Conservation (phyloP, 2,113 vertebrate genomes). For the Serinus canaria region DNA sequence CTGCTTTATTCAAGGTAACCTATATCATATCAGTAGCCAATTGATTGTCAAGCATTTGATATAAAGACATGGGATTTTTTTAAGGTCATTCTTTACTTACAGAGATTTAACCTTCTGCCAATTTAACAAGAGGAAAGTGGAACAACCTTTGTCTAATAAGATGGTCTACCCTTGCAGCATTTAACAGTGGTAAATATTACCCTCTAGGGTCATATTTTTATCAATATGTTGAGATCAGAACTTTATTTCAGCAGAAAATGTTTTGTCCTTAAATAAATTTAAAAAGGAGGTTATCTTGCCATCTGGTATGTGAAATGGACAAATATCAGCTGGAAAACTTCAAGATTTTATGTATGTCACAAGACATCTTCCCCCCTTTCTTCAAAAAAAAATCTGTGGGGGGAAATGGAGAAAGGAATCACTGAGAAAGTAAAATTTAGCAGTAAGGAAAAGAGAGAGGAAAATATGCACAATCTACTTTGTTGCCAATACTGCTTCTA, state of each 20-base stretch:
- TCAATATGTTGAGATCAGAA: not conserved
- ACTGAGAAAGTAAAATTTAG: not conserved
- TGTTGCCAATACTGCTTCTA: not conserved
- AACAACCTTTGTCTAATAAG: not conserved
- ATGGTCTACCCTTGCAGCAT: not conserved
- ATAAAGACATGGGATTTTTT: not conserved
- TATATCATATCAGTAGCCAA: not conserved
- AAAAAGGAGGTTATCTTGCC: not conserved
- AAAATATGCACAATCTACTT: not conserved
- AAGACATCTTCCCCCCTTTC: rapidly evolving
- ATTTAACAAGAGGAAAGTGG: not conserved
- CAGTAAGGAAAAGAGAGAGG: not conserved
- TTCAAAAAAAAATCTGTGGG: not conserved
- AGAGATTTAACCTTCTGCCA: constrained; percentile 23
- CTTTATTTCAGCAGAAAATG: not conserved
- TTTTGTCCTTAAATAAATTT: not conserved
- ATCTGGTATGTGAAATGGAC: not conserved
- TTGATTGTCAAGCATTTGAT: constrained; percentile 8
- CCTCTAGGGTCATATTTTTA: not conserved
- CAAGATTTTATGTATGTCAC: not conserved
- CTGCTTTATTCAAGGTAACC: not conserved
- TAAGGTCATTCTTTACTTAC: constrained; percentile 16
- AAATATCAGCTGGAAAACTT: not conserved
- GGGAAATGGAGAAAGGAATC: not conserved
- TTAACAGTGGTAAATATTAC: not conserved